These are phyloP conservation scores for Tachycineta bicolor DNA, from an alignment of 2,113 vertebrate genomes.

Conservation along the genomic window DNA sequence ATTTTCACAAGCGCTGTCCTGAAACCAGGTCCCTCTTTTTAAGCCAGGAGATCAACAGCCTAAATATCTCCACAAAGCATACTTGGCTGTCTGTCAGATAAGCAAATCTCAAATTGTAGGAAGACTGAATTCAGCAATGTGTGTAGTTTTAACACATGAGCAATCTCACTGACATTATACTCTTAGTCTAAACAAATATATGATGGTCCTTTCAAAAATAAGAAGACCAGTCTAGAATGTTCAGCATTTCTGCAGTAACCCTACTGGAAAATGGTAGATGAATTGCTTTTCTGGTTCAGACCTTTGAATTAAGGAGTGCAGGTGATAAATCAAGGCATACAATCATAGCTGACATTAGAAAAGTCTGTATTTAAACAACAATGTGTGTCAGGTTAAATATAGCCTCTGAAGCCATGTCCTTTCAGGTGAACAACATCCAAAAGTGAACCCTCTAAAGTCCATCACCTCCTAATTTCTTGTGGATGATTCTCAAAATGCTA, in stretches of 20 bases:
- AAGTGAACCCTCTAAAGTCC: background rate
- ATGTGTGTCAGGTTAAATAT: background rate
- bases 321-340: background rate
- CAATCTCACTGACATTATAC: background rate
- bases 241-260: background rate
- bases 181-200: background rate
- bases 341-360: background rate
- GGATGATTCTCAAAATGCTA: background rate
- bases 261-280: background rate
- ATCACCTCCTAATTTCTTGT: background rate
- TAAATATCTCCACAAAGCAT: background rate
- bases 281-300: background rate
- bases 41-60: background rate
- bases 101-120: background rate
- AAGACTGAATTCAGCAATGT: background rate
- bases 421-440: background rate
- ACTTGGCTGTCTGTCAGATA: background rate
- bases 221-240: background rate
- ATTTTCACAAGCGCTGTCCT: background rate
- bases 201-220: background rate
- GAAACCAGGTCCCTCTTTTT: background rate
- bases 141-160: background rate
- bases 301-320: background rate
- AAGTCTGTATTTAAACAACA: background rate
- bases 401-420: background rate